Conservation (phyloP, 2,888 invertebrate genomes). For the Elmis aenea region DNA sequence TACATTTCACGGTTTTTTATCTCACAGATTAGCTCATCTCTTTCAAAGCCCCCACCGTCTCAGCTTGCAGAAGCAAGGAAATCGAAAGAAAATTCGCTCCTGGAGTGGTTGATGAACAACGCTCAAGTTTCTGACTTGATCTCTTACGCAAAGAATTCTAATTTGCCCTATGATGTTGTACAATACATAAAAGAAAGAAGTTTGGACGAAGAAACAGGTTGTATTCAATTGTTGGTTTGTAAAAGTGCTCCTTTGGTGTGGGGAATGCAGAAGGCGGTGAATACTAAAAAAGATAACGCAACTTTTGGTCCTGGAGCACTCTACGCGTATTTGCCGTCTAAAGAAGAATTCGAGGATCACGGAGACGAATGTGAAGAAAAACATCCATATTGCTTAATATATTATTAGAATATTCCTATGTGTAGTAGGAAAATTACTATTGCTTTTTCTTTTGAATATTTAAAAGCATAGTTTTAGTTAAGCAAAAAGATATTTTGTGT, state of each 20-base stretch:
- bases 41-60: constrained; percentile 47
- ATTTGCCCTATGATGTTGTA: constrained; percentile 59
- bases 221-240: constrained; percentile 68
- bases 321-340: constrained; percentile 59
- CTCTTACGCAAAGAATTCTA: constrained; percentile 55
- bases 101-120: constrained; percentile 62
- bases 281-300: constrained; percentile 36
- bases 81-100: constrained; percentile 43
- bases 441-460: no score
- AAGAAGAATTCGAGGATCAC: constrained; percentile 55
- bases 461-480: no score
- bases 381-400: constrained; percentile 44
- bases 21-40: constrained; percentile 58
- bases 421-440: no score
- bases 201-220: constrained; percentile 59
- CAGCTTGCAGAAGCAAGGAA: constrained; percentile 37
- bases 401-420: constrained; percentile 15
- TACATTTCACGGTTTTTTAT: constrained; percentile 3
- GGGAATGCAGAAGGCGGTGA: constrained; percentile 69
- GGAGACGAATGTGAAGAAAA: constrained; percentile 60
- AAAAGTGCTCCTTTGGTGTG: constrained; percentile 71
- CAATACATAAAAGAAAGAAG: constrained; percentile 53
- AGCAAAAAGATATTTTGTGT: no score
- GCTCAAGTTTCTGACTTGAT: constrained; percentile 56
- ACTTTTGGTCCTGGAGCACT: constrained; percentile 38